Evolutionary conservation across 2,888 invertebrate species (phyloP), one percentile per base, ranked within the genome.

Genomic region (Cordilura impudica): DNA sequence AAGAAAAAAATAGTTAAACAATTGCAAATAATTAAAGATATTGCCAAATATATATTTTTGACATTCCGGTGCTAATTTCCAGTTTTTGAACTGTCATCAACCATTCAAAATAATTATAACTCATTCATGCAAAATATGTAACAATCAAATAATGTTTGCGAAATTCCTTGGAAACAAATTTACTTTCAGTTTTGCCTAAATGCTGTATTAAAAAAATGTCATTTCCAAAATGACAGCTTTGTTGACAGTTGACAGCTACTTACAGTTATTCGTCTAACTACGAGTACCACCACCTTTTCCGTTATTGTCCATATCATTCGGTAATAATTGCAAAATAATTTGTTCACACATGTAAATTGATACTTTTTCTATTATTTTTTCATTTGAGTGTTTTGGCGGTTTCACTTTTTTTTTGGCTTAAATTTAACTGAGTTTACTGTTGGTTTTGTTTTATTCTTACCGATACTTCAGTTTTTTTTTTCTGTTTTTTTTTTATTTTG

Each of bases 221-320:
- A 78, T 73, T 49, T 71, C 53, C 67, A 75, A 85, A 84, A 81
- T 83, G 83, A 83, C 84, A 82, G 75, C 79, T 75, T n/a, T 79
- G 79, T 69, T 79, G 79, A 79, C 75, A 79, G 79, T 81, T 80
- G 80, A 82, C 82, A 83, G 84, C 85, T 86, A 85, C 84, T 84
- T 85, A 82, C 83, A 81, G 45, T 74, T 77, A 82, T 74, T 65
- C 63, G 73, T 45, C 66, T 82, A 82, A 83, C 85, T 77, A 56
- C n/a, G n/a, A n/a, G n/a, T n/a, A n/a, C n/a, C n/a, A n/a, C 79
- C 63, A 75, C 72, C 72, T 63, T 63, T 29, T 49, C 74, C 39
- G 54, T 4, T 26, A 39, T n/a, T 51, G 7, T 18, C 29, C 45
- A 54, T 18, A 12, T 21, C 51, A 19, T 19, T 56, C 21, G 29